Evolutionary conservation across 2,888 invertebrate genomes (phyloP).

Genomic region (Dryococelus australis): DNA sequence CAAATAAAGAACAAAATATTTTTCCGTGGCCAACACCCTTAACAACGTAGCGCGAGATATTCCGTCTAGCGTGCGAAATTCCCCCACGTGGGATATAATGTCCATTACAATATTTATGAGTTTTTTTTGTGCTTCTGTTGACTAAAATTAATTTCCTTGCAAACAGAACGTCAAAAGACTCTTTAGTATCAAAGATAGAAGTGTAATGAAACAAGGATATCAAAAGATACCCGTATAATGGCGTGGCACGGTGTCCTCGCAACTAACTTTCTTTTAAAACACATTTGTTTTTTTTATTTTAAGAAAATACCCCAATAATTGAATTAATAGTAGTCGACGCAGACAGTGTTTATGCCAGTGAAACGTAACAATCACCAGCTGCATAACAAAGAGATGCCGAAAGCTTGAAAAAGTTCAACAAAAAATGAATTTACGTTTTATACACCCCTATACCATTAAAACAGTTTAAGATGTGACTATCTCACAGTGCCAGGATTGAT

Average conservation of each 20-base stretch:
- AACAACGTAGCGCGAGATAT: neutral
- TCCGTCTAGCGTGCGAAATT: neutral
- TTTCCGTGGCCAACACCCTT: neutral
- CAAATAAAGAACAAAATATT: neutral
- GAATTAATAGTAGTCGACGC: no score
- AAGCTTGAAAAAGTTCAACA: no score
- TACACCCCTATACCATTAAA: no score
- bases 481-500: no score
- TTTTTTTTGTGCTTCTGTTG: neutral
- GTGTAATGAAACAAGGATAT: neutral
- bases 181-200: neutral
- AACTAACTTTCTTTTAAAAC: no score
- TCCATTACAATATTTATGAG: neutral
- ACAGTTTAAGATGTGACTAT: no score
- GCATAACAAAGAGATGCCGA: no score
- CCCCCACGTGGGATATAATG: neutral
- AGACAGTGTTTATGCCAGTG: no score
- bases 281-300: no score
- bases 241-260: neutral
- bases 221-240: neutral
- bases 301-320: no score
- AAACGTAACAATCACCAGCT: no score
- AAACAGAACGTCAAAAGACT: neutral
- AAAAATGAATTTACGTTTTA: no score
- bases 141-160: neutral